Conservation (phyloP, 1,140 invertebrate genomes). For the Neodiprion pinetum region DNA sequence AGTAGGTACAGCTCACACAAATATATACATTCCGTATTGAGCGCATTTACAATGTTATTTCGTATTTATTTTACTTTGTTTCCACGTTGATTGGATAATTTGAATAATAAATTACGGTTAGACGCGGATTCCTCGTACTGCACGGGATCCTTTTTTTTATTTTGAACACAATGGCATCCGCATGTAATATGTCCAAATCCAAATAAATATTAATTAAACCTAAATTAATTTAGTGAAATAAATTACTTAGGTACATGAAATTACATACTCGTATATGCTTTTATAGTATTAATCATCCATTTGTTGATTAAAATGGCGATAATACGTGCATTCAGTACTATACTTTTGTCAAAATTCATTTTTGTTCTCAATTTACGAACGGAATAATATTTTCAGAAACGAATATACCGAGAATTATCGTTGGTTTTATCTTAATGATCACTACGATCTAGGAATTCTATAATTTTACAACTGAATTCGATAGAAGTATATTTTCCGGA, state of each 20-base stretch:
- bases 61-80: not conserved
- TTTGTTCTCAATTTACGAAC: too few relatives aligned
- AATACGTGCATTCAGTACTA: slow-evolving; percentile 44
- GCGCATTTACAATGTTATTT: slow-evolving; percentile 43
- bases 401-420: too few relatives aligned
- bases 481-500: too few relatives aligned
- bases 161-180: slow-evolving; percentile 3
- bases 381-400: too few relatives aligned
- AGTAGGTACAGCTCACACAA: slow-evolving; percentile 43
- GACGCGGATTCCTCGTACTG: too few relatives aligned
- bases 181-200: slow-evolving; percentile 10
- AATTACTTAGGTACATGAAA: slow-evolving; percentile 49
- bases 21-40: slow-evolving; percentile 52
- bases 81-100: too few relatives aligned
- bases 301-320: slow-evolving; percentile 47
- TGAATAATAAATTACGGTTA: too few relatives aligned
- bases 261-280: slow-evolving; percentile 30
- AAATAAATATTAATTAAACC: slow-evolving; percentile 39
- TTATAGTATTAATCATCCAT: slow-evolving; percentile 44
- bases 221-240: slow-evolving; percentile 52
- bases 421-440: too few relatives aligned
- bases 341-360: too few relatives aligned
- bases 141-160: too few relatives aligned
- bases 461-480: too few relatives aligned
- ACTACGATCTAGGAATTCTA: too few relatives aligned